Conservation (phyloP, 2,113 vertebrate species). For the Festucalex cinctus region DNA sequence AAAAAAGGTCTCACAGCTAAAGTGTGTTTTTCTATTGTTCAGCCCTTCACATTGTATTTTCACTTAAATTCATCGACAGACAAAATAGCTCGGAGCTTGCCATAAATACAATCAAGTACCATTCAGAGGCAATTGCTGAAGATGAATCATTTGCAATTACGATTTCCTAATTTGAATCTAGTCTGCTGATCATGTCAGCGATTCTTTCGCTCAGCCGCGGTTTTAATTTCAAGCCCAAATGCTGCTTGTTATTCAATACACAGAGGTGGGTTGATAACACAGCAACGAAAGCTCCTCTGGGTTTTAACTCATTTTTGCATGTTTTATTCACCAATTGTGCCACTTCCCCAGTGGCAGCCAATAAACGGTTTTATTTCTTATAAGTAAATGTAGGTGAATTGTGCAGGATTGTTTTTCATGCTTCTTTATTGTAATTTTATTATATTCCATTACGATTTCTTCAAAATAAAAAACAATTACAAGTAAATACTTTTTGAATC, state of each 20-base stretch:
- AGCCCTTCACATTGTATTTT: not conserved
- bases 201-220: slow-evolving; percentile 30
- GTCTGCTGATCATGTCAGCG: slow-evolving; percentile 34
- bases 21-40: not conserved
- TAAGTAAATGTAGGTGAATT: not conserved
- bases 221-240: slow-evolving; percentile 40
- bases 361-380: slow-evolving; percentile 22
- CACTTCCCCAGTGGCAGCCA: slow-evolving; percentile 20
- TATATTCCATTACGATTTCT: not conserved
- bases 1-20: not conserved
- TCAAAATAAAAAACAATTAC: not conserved
- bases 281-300: slow-evolving; percentile 27
- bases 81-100: slow-evolving; percentile 9
- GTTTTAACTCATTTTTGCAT: slow-evolving; percentile 36
- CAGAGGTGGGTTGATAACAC: slow-evolving; percentile 33
- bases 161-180: slow-evolving; percentile 50
- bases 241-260: slow-evolving; percentile 23
- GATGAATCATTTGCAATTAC: slow-evolving; percentile 52
- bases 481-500: not conserved
- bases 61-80: not conserved
- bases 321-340: slow-evolving; percentile 34
- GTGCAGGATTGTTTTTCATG: slow-evolving; percentile 2
- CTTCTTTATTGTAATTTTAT: not conserved
- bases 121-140: slow-evolving; percentile 27
- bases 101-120: slow-evolving; percentile 13